Percentiles rank a stretch among this genome's conserved stretches.
Conservation (phyloP, 2,888 invertebrate genomes). For the Panzeria rudis region DNA sequence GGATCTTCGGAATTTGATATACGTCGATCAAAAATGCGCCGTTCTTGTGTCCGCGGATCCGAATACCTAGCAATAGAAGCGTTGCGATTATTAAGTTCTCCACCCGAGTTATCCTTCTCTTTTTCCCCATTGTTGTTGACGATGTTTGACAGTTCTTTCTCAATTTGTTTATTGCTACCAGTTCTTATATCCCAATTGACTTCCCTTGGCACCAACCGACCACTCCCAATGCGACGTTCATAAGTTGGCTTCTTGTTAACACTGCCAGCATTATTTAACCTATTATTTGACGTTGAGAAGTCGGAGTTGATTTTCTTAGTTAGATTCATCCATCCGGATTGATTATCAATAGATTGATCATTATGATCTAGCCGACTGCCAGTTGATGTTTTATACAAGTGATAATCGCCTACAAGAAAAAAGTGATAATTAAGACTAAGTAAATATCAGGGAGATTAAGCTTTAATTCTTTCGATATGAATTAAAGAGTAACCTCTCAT, state of each 20-base stretch:
- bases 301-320: slow-evolving; percentile 54
- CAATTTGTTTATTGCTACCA: slow-evolving; percentile 76
- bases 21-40: slow-evolving; percentile 56
- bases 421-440: no score
- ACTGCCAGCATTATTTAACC: slow-evolving; percentile 71
- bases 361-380: slow-evolving; percentile 38
- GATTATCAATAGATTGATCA: slow-evolving; percentile 54
- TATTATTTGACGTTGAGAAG: slow-evolving; percentile 58
- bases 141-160: slow-evolving; percentile 31
- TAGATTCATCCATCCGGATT: slow-evolving; percentile 64
- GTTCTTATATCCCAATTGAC: slow-evolving; percentile 84
- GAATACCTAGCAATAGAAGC: slow-evolving; percentile 11
- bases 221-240: slow-evolving; percentile 91
- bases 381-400: slow-evolving; percentile 18
- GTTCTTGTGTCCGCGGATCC: slow-evolving; percentile 45
- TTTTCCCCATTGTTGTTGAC: slow-evolving; percentile 42
- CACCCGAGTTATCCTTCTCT: slow-evolving; percentile 50
- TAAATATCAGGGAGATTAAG: no score
- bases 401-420: slow-evolving; percentile 29
- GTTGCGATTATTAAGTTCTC: slow-evolving; percentile 41
- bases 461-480: no score
- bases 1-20: slow-evolving; percentile 38
- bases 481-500: no score
- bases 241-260: slow-evolving; percentile 66
- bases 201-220: slow-evolving; percentile 88